A percentile compares a stretch with the other conserved stretches of the same genome.
Conservation (phyloP, 2,888 invertebrate genomes). For the Nycteola revayana region DNA sequence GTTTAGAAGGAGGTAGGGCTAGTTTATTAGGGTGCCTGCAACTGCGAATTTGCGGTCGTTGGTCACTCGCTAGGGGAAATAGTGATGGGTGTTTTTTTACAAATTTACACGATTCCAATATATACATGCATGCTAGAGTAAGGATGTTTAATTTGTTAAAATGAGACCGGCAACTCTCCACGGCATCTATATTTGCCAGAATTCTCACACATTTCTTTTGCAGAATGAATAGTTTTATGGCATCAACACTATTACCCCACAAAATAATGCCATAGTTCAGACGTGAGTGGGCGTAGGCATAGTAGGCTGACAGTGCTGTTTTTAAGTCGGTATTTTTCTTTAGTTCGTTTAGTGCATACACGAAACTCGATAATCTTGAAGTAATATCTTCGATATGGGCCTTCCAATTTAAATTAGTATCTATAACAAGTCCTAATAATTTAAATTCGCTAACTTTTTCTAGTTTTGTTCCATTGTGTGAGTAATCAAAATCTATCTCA, state of each 20-base stretch:
- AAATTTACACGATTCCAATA: conserved; percentile 1
- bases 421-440: conserved; percentile 11
- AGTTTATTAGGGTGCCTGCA: too few species aligned
- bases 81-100: neutral
- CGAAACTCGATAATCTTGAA: conserved; percentile 12
- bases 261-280: conserved; percentile 4
- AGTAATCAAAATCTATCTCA: conserved; percentile 6
- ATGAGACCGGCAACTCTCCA: neutral
- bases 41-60: too few species aligned
- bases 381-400: conserved; percentile 8
- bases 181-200: neutral
- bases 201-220: neutral
- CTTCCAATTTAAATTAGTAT: conserved; percentile 16
- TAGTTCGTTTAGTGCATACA: conserved; percentile 10
- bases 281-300: conserved; percentile 12
- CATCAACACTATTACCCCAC: neutral
- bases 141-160: neutral
- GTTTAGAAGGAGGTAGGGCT: too few species aligned
- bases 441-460: conserved; percentile 6
- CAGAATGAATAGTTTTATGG: neutral
- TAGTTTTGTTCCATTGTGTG: conserved; percentile 5
- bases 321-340: conserved; percentile 8
- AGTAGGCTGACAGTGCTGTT: conserved; percentile 9
- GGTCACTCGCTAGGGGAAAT: neutral
- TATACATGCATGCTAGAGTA: neutral